Base-by-base conservation (phyloP, 2,113 vertebrate species). In the Ammodytes marinus region DNA sequence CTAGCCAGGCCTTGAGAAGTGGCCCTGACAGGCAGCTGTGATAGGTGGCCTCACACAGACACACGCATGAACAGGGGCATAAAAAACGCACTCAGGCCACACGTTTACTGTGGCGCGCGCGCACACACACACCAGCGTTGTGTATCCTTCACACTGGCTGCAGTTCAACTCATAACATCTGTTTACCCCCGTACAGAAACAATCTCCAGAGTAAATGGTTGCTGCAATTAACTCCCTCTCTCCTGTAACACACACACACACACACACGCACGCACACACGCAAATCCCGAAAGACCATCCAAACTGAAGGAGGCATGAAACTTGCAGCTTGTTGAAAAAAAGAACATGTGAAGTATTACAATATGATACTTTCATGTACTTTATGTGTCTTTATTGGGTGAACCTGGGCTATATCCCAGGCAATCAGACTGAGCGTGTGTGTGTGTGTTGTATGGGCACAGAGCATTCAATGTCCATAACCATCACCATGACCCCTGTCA, bases 91-190 rank as follows among this genome's bases (percentile, higher is more conserved):
- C 67, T n/a, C 19, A 14, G 46, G 27, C 9, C 50, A 82, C 61
- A 73, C 40, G n/a, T 69, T 59, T 63, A 68, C 17, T 74, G 64
- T 72, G 73, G 67, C 46, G 43, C 14, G 53, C 65, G 45, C 60
- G 65, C 37, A 59, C 59, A 73, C 61, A 83, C 58, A 55, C 17
- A 60, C 8, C 74, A 66, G 52, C 49, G 71, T 39, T 85, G 53
- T 80, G 69, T 80, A 77, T 88, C 84, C 55, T 89, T 88, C 78
- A 87, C 77, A 68, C 55, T 91, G 89, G 88, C 90, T 81, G 68
- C 52, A 76, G 71, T 85, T 92, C 88, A 90, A 85, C 72, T 86
- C 76, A 77, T 88, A 91, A 91, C 89, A 92, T 83, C 78, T 91
- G 87, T 88, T 92, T 88, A 88, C 82, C 80, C 74, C 67, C n/a